Evolutionary conservation across 2,797 vertebrate genomes (phyloP).

Genomic region (Nannoperca australis): DNA sequence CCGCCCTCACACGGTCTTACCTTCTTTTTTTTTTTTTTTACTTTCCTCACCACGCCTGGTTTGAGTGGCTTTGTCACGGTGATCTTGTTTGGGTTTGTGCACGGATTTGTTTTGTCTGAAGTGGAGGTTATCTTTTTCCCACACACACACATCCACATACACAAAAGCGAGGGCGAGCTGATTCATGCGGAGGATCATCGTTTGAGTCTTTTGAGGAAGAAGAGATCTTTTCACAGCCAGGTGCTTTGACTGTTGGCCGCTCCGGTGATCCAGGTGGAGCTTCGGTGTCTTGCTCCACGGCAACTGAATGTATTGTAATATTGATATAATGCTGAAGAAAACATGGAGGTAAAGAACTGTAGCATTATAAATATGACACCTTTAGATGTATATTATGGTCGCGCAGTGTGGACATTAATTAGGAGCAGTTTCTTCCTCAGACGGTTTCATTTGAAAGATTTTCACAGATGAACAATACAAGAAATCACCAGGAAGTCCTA

Average conservation of each 20-base stretch:
- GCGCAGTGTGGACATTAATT: background rate
- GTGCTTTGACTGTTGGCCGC: slow-evolving; percentile 30
- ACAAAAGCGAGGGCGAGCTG: slow-evolving; percentile 59
- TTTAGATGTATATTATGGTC: background rate
- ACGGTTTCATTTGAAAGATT: background rate
- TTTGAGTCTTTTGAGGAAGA: slow-evolving; percentile 36
- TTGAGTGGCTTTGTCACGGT: slow-evolving; percentile 42
- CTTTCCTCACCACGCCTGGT: slow-evolving; percentile 19
- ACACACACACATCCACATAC: slow-evolving; percentile 9
- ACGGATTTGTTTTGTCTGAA: slow-evolving; percentile 72
- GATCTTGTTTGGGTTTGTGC: slow-evolving; percentile 68
- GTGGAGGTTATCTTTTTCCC: slow-evolving; percentile 33
- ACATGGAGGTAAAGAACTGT: too few relatives aligned
- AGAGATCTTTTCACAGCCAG: slow-evolving; percentile 51
- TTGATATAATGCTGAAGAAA: background rate
- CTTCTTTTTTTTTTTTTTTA: slow-evolving; percentile 1
- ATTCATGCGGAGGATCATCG: slow-evolving; percentile 51
- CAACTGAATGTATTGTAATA: background rate
- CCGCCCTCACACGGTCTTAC: background rate
- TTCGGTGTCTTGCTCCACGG: background rate
- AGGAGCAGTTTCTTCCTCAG: background rate
- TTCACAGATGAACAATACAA: background rate
- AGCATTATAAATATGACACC: background rate
- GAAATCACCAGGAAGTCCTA: background rate
- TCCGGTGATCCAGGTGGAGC: slow-evolving; percentile 28